phyloP scores from a whole-genome alignment of 2,797 vertebrate species.

The Muscicapa comitata region DNA sequence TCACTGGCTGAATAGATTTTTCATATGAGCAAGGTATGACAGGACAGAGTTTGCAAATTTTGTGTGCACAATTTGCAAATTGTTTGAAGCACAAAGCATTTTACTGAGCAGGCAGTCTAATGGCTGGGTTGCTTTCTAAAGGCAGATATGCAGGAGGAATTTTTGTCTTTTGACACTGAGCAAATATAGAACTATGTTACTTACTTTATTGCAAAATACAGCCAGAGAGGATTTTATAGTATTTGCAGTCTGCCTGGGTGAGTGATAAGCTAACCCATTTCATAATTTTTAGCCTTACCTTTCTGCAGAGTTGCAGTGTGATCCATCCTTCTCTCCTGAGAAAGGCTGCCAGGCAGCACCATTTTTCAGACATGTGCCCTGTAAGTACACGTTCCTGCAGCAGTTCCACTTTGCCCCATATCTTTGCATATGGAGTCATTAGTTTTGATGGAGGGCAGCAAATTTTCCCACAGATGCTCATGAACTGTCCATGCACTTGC shows the following conservation, averaged over 20 bases:
- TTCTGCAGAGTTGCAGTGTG: not conserved
- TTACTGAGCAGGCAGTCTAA: not conserved
- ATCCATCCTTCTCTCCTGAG: not conserved
- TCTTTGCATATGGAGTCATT: not conserved
- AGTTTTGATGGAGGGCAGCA: not conserved
- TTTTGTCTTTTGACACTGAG: not conserved
- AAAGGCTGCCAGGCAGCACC: not conserved
- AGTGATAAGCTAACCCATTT: slow-evolving; percentile 12
- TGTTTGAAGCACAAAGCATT: not conserved
- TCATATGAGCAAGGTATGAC: not conserved
- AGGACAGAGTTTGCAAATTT: not conserved
- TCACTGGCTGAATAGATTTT: not conserved
- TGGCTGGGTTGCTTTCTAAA: not conserved
- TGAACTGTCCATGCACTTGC: not conserved
- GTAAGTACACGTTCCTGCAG: not conserved
- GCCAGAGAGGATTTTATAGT: not conserved
- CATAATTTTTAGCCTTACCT: not conserved
- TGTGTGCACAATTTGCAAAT: not conserved
- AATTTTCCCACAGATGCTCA: not conserved
- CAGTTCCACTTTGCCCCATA: not conserved
- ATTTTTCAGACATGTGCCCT: not conserved
- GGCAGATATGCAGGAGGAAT: not conserved
- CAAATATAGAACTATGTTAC: not conserved
- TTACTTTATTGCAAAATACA: not conserved
- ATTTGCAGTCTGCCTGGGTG: not conserved